Evolutionary conservation across 2,888 invertebrate genomes (phyloP).

Genomic region (Amorpha juglandis): DNA sequence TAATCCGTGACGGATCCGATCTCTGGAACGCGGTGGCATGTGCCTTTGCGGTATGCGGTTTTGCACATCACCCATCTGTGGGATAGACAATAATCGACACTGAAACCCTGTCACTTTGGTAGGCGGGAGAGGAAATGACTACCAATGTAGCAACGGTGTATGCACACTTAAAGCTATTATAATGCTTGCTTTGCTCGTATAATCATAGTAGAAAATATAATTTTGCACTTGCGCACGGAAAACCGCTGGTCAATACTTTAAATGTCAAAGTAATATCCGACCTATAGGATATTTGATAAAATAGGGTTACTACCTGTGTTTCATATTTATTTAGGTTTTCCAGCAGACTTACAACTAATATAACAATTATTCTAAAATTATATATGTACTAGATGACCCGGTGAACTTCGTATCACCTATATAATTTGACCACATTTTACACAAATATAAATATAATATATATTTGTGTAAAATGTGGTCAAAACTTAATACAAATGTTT

Average conservation of each 20-base stretch:
- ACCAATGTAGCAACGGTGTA: constrained; percentile 38
- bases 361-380: too few species aligned
- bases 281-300: not conserved
- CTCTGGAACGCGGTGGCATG: constrained; percentile 47
- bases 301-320: too few species aligned
- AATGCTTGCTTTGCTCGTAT: constrained; percentile 27
- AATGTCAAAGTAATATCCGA: constrained; percentile 3
- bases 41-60: constrained; percentile 64
- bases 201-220: constrained; percentile 14
- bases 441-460: too few species aligned
- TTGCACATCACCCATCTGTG: constrained; percentile 62
- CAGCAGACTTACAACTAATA: too few species aligned
- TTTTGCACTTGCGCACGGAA: constrained; percentile 18
- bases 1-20: constrained; percentile 49
- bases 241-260: not conserved
- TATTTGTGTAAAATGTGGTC: too few species aligned
- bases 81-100: constrained; percentile 41
- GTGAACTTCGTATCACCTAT: too few species aligned
- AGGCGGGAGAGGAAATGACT: constrained; percentile 54
- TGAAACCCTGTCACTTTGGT: constrained; percentile 42
- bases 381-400: too few species aligned
- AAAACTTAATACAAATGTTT: too few species aligned
- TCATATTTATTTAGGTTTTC: too few species aligned
- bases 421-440: too few species aligned
- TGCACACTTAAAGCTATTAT: constrained; percentile 49